Percentiles rank a stretch among this genome's conserved stretches.
phyloP scores from a whole-genome alignment of 2,888 invertebrate genomes.

The Thyatira batis region DNA sequence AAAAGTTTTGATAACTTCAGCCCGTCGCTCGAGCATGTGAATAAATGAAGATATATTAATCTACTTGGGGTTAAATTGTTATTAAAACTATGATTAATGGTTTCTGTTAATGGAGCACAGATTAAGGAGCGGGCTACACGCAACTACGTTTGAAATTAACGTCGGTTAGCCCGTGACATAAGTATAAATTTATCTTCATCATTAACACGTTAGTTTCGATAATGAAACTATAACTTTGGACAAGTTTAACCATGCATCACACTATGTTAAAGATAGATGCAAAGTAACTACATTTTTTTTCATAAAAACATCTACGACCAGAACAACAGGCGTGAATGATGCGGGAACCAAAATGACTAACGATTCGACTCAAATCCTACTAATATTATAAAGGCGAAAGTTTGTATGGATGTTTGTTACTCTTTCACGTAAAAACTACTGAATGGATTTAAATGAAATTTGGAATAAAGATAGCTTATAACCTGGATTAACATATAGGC shows the following conservation, averaged over 20 bases:
- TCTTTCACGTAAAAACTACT: too few species aligned
- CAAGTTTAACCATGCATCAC: constrained; percentile 36
- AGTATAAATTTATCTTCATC: constrained; percentile 77
- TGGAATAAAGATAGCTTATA: too few species aligned
- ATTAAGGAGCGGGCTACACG: constrained; percentile 76
- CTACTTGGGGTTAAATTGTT: constrained; percentile 81
- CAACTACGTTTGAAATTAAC: constrained; percentile 69
- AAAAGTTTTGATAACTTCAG: constrained; percentile 63
- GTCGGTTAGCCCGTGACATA: constrained; percentile 65
- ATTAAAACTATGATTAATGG: constrained; percentile 82
- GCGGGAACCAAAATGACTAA: neutral
- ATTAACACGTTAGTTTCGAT: constrained; percentile 61
- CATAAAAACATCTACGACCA: constrained; percentile 19
- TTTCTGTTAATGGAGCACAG: constrained; percentile 73
- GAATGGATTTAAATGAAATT: too few species aligned
- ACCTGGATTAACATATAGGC: too few species aligned
- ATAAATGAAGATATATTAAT: constrained; percentile 82
- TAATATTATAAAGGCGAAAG: too few species aligned
- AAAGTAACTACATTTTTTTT: constrained; percentile 9
- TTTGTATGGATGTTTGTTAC: too few species aligned
- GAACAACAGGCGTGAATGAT: neutral
- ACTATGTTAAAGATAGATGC: constrained; percentile 44
- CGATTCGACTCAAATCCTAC: neutral
- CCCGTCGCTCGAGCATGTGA: constrained; percentile 54
- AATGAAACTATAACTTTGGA: constrained; percentile 35